These are phyloP conservation scores for Leucopsar rothschildi DNA, from an alignment of 2,113 vertebrate genomes.

Conservation along the genomic window DNA sequence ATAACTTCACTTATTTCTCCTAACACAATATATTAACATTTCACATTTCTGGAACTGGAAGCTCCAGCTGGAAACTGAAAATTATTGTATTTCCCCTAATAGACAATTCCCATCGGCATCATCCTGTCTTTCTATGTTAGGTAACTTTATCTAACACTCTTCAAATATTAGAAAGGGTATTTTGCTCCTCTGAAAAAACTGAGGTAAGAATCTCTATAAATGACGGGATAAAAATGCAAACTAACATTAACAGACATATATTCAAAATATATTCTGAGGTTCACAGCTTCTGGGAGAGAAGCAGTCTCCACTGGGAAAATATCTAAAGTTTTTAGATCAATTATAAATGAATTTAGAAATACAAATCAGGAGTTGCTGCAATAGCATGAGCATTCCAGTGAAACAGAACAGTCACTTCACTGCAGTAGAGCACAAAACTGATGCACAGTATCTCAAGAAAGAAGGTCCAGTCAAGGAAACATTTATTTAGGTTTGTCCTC, in stretches of 20 bases:
- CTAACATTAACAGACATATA: not conserved
- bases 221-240: not conserved
- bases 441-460: not conserved
- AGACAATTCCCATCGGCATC: not conserved
- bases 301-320: not conserved
- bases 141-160: not conserved
- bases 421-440: not conserved
- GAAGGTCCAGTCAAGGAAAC: not conserved
- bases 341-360: not conserved
- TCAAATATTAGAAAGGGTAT: not conserved
- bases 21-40: not conserved
- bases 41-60: not conserved
- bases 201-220: not conserved
- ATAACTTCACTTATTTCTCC: not conserved
- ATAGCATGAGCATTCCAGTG: not conserved
- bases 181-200: not conserved
- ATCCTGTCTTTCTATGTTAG: not conserved
- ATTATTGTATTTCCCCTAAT: fast-evolving
- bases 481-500: not conserved
- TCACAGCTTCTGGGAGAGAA: not conserved
- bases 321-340: not conserved
- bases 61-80: not conserved
- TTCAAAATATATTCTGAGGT: not conserved
- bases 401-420: not conserved
- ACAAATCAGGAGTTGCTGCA: not conserved